Percentiles rank a stretch among this genome's conserved stretches.
Conservation (phyloP, 2,113 vertebrate genomes). For the Pyxicephalus adspersus region DNA sequence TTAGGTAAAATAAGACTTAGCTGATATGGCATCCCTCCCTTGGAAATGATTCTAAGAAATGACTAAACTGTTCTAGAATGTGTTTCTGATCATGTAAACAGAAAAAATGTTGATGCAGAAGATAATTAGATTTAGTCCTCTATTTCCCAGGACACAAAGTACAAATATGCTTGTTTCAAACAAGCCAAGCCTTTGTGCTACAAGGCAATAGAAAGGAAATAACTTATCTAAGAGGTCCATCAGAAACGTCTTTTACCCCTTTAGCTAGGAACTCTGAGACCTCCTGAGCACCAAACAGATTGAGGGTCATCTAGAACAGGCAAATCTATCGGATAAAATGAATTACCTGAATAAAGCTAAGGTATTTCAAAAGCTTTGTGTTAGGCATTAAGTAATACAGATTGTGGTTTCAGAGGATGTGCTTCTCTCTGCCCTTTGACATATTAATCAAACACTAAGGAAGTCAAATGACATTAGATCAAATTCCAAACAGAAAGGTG, state of each 20-base stretch:
- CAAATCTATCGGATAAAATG: conserved; percentile 1
- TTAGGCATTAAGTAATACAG: conserved; percentile 8
- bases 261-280: conserved; percentile 37
- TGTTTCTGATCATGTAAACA: conserved; percentile 47
- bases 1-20: not conserved
- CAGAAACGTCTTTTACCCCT: conserved; percentile 23
- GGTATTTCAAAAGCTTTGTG: not conserved
- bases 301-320: conserved; percentile 28
- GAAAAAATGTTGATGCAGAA: conserved; percentile 28
- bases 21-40: not conserved
- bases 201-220: conserved; percentile 47
- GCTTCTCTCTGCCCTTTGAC: conserved; percentile 26
- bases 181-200: conserved; percentile 44
- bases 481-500: not conserved
- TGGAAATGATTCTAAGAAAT: not conserved
- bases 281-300: conserved; percentile 38
- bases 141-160: conserved; percentile 29
- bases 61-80: conserved; percentile 29
- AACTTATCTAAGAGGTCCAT: conserved; percentile 23
- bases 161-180: conserved; percentile 34
- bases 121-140: conserved; percentile 41
- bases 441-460: not conserved
- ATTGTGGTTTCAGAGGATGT: conserved; percentile 15
- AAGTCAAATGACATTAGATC: not conserved
- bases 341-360: conserved; percentile 3